Evolutionary conservation across 2,888 invertebrate genomes (phyloP), one percentile per base, ranked within the genome.

Genomic region (Auanema sp.): DNA sequence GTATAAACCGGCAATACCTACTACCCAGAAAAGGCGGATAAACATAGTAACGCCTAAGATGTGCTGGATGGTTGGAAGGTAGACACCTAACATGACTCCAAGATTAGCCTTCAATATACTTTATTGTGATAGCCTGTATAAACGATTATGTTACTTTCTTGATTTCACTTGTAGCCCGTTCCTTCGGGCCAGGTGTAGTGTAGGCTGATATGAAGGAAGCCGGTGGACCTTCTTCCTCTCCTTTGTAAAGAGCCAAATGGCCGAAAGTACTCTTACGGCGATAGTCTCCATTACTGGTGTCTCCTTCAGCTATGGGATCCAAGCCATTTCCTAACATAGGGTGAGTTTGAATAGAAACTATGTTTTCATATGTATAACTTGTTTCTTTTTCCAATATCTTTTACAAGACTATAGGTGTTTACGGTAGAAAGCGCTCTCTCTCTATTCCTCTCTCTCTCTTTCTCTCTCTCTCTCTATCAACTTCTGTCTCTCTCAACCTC

Each of bases 11-110:
- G 81, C 78, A 66, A 81, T 73, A 55, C 81, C 81, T 58, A 92
- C 85, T 69, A 97, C 93, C 97, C 97, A 98, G 65, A 95, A 93
- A 84, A 98, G 89, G 85, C 98, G 93, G 86, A 98, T 96, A 88
- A 98, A 98, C 78, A 98, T 90, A 84, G 98, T 95, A 65, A 98
- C 96, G 78, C 98, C 98, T 85, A 98, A 96, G 86, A 98, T 98
- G 87, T 99, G 98, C 87, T 99, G 98, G 84, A 98, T 94, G 86
- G 97, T 98, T 64, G 98, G 98, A 69, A 99, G 89, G 87, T 91
- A 98, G 73, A 97, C 97, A 65, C 98, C 98, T 85, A 98, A 91
- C 84, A 98, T 89, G 44, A 96, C 96, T 81, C 98, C 98, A 90
- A 98, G 92, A 72, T 94, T 91, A 47, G 94, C 92, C 54, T 90